Evolutionary conservation across 2,888 invertebrate genomes (phyloP).

Genomic region (Parochlus steinenii): DNA sequence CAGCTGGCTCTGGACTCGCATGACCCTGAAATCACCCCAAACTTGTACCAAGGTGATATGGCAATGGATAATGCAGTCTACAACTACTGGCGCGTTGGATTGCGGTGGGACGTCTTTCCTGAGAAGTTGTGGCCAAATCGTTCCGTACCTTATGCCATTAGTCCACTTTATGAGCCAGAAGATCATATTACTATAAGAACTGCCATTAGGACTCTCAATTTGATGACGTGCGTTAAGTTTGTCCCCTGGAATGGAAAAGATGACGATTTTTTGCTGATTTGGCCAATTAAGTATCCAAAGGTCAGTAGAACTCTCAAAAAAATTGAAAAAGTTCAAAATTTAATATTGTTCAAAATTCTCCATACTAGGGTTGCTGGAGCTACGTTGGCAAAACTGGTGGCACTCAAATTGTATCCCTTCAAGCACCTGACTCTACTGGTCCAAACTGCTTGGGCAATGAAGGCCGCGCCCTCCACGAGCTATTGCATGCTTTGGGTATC

Average conservation of each 20-base stretch:
- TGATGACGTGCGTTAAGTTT: conserved; percentile 46
- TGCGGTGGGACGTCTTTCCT: conserved; percentile 46
- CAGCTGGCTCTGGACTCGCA: conserved; percentile 19
- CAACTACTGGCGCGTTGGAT: conserved; percentile 41
- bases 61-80: conserved; percentile 43
- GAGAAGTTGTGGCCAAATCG: conserved; percentile 46
- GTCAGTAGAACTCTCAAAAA: conserved; percentile 12
- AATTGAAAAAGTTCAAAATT: neutral
- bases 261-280: conserved; percentile 45
- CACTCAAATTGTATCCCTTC: conserved; percentile 52
- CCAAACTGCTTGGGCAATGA: conserved; percentile 47
- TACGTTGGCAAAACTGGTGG: conserved; percentile 59
- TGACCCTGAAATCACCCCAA: conserved; percentile 48
- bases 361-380: conserved; percentile 47
- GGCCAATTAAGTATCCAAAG: conserved; percentile 46
- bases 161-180: conserved; percentile 38
- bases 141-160: conserved; percentile 47
- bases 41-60: conserved; percentile 51
- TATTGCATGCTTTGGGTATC: conserved; percentile 66
- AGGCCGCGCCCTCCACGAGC: conserved; percentile 62
- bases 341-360: conserved; percentile 2
- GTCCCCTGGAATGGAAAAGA: conserved; percentile 45
- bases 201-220: conserved; percentile 41
- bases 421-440: conserved; percentile 41
- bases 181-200: conserved; percentile 31